These are phyloP conservation scores for Chelidonichthys spinosus DNA, from an alignment of 2,797 vertebrate genomes.

Conservation along the genomic window DNA sequence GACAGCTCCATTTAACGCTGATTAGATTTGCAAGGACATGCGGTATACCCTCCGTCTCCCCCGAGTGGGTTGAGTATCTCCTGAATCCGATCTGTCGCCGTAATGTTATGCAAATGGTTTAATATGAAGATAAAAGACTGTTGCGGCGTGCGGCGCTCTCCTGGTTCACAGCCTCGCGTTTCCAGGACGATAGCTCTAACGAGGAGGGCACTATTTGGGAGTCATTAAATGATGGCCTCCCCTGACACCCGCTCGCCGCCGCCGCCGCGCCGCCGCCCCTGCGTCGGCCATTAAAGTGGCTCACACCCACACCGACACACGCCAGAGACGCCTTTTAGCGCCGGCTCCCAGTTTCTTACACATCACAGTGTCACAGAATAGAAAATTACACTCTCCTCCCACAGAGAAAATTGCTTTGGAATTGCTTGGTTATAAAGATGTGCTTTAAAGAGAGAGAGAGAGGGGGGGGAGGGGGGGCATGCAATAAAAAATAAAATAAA, in stretches of 20 bases:
- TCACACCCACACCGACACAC: slow-evolving; percentile 83
- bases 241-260: slow-evolving; percentile 82
- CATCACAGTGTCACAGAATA: slow-evolving; percentile 90
- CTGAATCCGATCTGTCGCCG: slow-evolving; percentile 73
- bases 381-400: slow-evolving; percentile 91
- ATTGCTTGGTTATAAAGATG: slow-evolving; percentile 91
- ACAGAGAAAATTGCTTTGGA: slow-evolving; percentile 91
- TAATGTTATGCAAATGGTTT: slow-evolving; percentile 90
- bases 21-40: slow-evolving; percentile 87
- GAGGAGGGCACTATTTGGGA: slow-evolving; percentile 87
- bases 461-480: slow-evolving; percentile 56
- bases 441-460: slow-evolving; percentile 77
- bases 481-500: slow-evolving; percentile 82
- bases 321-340: slow-evolving; percentile 83
- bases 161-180: slow-evolving; percentile 85
- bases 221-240: slow-evolving; percentile 87
- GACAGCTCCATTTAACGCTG: slow-evolving; percentile 85
- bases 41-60: slow-evolving; percentile 79
- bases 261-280: slow-evolving; percentile 65
- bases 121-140: slow-evolving; percentile 89
- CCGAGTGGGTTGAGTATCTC: slow-evolving; percentile 81
- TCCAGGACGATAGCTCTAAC: slow-evolving; percentile 86
- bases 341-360: slow-evolving; percentile 86
- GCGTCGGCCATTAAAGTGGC: slow-evolving; percentile 85
- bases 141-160: slow-evolving; percentile 80